Evolutionary conservation across 35 echinoderm and acorn worm species (phyloP).

Genomic region (Ophiothrix spiculata): DNA sequence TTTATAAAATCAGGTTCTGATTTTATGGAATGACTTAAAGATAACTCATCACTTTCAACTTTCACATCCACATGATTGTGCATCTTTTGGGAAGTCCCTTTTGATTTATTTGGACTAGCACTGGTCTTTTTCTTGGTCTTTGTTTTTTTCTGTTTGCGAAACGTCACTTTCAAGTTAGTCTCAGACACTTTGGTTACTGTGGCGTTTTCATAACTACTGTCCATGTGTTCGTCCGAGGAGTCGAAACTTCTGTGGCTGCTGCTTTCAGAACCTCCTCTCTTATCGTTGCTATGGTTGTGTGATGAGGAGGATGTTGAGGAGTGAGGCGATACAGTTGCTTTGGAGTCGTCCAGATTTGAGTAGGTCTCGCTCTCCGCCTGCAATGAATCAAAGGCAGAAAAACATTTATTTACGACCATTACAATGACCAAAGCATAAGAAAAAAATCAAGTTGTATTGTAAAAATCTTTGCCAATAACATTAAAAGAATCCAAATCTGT

Average conservation of each 20-base stretch:
- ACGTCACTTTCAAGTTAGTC: not conserved
- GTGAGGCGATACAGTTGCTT: not conserved
- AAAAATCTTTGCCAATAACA: too few relatives aligned
- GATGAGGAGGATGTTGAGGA: not conserved
- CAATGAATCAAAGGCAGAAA: not conserved
- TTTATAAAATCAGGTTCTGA: not conserved
- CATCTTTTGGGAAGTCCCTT: too few relatives aligned
- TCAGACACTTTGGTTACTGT: not conserved
- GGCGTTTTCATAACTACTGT: not conserved
- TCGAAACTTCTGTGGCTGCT: not conserved
- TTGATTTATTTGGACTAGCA: too few relatives aligned
- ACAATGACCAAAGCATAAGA: too few relatives aligned
- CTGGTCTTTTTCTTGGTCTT: not conserved
- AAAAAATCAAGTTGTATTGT: too few relatives aligned
- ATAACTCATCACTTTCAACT: not conserved
- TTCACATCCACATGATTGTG: slow-evolving; percentile 8
- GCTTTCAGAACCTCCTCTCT: not conserved
- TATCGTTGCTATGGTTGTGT: not conserved
- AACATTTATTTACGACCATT: not conserved
- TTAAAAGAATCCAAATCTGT: too few relatives aligned
- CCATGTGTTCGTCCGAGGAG: not conserved
- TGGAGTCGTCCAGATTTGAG: not conserved
- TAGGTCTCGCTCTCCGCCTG: not conserved
- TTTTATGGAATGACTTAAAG: not conserved
- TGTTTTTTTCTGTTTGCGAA: not conserved